phyloP scores from a whole-genome alignment of 2,797 vertebrate genomes.

The Basileuterus tristriatus region DNA sequence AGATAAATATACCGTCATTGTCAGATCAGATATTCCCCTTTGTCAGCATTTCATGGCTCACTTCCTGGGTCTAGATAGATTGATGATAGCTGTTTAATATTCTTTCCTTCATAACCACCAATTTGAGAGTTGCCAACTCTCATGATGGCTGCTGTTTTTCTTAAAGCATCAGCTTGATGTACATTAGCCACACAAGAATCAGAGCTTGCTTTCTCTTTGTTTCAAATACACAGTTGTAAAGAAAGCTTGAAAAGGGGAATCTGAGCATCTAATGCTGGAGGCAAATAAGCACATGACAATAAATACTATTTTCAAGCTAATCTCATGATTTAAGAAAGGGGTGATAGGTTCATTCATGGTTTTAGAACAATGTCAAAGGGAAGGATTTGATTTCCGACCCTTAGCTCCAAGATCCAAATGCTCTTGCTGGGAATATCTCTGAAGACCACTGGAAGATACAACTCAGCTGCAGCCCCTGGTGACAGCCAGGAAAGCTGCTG shows the following conservation, averaged over 20 bases:
- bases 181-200: neutral
- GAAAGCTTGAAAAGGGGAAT: neutral
- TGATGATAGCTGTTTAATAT: conserved; percentile 62
- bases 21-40: conserved; percentile 52
- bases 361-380: neutral
- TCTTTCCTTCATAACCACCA: conserved; percentile 32
- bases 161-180: neutral
- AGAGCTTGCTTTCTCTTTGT: neutral
- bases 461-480: neutral
- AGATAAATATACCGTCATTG: conserved; percentile 52
- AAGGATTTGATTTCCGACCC: neutral
- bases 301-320: neutral
- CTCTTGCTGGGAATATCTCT: neutral
- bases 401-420: neutral
- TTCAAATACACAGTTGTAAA: neutral
- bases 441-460: neutral
- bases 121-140: conserved; percentile 64
- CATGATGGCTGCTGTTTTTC: conserved; percentile 49
- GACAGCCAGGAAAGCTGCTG: neutral
- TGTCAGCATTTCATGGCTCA: conserved; percentile 61
- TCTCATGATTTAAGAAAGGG: neutral
- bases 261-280: neutral
- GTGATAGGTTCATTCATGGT: neutral
- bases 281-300: neutral
- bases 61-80: conserved; percentile 52